Base-by-base conservation (phyloP, 2,113 vertebrate genomes). In the Lota lota region DNA sequence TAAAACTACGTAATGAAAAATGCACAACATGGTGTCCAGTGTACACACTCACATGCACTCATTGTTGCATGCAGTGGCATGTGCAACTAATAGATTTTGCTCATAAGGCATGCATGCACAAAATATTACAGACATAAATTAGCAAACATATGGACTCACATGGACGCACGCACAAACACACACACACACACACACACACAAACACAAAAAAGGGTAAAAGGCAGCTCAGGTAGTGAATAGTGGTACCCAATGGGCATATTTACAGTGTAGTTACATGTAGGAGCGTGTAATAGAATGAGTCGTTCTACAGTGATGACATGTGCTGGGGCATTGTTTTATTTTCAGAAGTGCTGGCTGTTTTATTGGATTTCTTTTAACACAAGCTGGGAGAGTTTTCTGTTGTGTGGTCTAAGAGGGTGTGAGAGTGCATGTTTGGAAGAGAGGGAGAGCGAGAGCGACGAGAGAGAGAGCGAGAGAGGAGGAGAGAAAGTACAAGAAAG, bases 301-400 rank as follows among this genome's bases (percentile, higher is more conserved):
- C 75, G 77, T 82, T 87, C 85, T 82, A 83, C 80, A 83, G 72
- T 77, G 67, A 64, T 69, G 79, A 77, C 74, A 73, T 78, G 83
- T 82, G 79, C 77, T 78, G 77, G 82, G 76, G 72, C 82, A 81
- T 85, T 83, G 80, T 85, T 87, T 83, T 82, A 78, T 78, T 81
- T 83, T 80, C 73, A 83, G 84, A 83, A 72, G 76, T 81, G 75
- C 79, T 78, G 78, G 77, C 77, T 74, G 61, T 79, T 80, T 87
- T 86, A 80, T 82, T 87, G 77, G 83, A 80, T 82, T 86, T 54
- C 1, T 76, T 86, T 88, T 89, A 79, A 86, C 75, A 81, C 82
- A 71, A 68, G 83, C 82, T 72, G 78, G 56, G 81, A 83, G 74
- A 78, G 68, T 81, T 80, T 79, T 67, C 74, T 85, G 85, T 75